Conservation (phyloP, 2,888 invertebrate species). For the Ptychoptera contaminata region DNA sequence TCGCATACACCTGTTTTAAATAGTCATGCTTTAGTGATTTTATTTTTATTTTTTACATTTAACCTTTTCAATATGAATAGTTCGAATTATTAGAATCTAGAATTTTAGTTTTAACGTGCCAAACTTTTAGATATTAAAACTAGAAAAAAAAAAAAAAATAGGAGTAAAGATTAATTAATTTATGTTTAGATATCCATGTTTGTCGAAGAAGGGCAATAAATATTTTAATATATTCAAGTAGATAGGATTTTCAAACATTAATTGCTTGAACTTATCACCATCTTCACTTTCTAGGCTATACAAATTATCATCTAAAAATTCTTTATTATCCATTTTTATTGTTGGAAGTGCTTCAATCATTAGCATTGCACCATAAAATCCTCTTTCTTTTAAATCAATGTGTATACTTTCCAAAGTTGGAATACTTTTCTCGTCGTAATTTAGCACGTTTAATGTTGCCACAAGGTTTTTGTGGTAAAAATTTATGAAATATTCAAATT, state of each 20-base stretch:
- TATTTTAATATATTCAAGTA: background rate
- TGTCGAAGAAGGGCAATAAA: background rate
- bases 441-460: conserved; percentile 18
- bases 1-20: no score
- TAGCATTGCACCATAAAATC: background rate
- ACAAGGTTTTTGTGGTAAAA: conserved; percentile 19
- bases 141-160: background rate
- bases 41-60: no score
- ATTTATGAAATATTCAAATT: conserved; percentile 24
- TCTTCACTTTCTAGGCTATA: background rate
- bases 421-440: conserved; percentile 16
- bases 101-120: no score
- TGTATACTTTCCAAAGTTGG: conserved; percentile 17
- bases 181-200: background rate
- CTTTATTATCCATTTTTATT: conserved; percentile 1
- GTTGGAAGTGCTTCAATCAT: background rate
- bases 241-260: background rate
- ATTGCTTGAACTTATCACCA: background rate
- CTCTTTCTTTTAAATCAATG: background rate
- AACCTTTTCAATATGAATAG: no score
- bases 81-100: no score
- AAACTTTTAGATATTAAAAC: no score
- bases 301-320: background rate
- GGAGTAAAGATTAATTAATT: background rate
- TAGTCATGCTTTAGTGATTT: no score